A percentile compares a stretch with the other conserved stretches of the same genome.
Evolutionary conservation across 2,113 vertebrate species (phyloP).

Genomic region (Zeus faber): DNA sequence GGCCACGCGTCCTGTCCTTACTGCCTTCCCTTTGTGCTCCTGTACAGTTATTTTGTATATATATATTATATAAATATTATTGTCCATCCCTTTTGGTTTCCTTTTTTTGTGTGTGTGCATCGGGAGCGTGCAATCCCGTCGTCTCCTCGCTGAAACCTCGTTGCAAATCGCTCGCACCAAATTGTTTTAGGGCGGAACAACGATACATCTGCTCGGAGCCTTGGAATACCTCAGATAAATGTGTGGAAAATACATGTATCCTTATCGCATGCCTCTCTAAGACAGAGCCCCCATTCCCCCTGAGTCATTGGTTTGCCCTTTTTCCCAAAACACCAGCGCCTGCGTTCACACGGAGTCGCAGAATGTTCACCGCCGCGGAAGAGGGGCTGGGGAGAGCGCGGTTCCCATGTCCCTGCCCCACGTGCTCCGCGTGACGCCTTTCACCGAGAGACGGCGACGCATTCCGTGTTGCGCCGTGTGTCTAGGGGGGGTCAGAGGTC

Average conservation of each 20-base stretch:
- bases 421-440: conserved; percentile 42
- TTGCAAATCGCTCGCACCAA: conserved; percentile 12
- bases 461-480: conserved; percentile 53
- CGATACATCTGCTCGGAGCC: conserved; percentile 26
- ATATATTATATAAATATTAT: conserved; percentile 63
- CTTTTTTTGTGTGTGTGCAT: conserved; percentile 24
- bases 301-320: neutral
- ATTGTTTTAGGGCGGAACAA: conserved; percentile 4
- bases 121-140: conserved; percentile 15
- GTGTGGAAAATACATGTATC: conserved; percentile 66
- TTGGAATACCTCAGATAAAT: conserved; percentile 60
- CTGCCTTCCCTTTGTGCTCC: conserved; percentile 41
- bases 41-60: conserved; percentile 73
- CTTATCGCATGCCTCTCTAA: conserved; percentile 28
- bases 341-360: conserved; percentile 50
- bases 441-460: conserved; percentile 55
- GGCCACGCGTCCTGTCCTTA: conserved; percentile 16
- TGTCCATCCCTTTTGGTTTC: conserved; percentile 32
- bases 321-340: conserved; percentile 47
- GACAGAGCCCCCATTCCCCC: neutral
- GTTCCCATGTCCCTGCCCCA: conserved; percentile 5
- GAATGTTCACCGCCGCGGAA: conserved; percentile 63
- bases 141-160: conserved; percentile 12
- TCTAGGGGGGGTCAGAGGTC: conserved; percentile 45
- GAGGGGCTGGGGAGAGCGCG: conserved; percentile 14